Evolutionary conservation across 2,888 invertebrate species (phyloP).

Genomic region (Alloscopus bannaensis): DNA sequence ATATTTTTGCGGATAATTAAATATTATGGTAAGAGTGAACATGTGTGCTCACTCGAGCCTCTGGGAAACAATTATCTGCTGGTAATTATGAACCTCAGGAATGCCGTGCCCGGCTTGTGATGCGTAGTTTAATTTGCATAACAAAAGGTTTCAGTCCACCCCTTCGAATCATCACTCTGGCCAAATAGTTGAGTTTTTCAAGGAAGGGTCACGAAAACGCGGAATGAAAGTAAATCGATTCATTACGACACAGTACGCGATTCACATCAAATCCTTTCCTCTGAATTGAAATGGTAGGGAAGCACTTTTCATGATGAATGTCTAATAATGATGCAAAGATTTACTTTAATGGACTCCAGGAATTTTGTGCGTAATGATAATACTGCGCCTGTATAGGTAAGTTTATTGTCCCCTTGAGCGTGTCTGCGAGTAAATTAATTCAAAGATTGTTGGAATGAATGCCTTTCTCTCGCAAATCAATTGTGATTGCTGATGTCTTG

Average conservation of each 20-base stretch:
- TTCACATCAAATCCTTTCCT: slow-evolving; percentile 20
- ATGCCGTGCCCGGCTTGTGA: slow-evolving; percentile 28
- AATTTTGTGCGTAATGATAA: slow-evolving; percentile 30
- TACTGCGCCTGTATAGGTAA: slow-evolving; percentile 4
- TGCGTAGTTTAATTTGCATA: too few relatives aligned
- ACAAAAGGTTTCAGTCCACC: too few relatives aligned
- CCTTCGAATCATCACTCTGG: too few relatives aligned
- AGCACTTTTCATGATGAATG: slow-evolving; percentile 2
- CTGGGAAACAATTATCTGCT: slow-evolving; percentile 25
- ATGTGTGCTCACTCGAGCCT: slow-evolving; percentile 31
- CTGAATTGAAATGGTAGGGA: slow-evolving; percentile 34
- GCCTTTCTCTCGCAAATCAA: slow-evolving; percentile 19
- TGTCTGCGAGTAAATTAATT: slow-evolving; percentile 24
- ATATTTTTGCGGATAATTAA: slow-evolving; percentile 34
- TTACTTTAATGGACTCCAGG: slow-evolving; percentile 12
- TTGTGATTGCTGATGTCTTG: slow-evolving; percentile 44
- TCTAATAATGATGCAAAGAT: background rate
- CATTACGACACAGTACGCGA: too few relatives aligned
- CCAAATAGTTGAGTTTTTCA: too few relatives aligned
- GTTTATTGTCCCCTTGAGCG: slow-evolving; percentile 40
- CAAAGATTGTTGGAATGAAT: slow-evolving; percentile 31
- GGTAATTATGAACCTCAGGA: slow-evolving; percentile 40
- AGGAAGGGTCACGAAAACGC: too few relatives aligned
- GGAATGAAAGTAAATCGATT: slow-evolving; percentile 46
- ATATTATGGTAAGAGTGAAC: slow-evolving; percentile 21